Percentiles rank a stretch among this genome's conserved stretches.
Evolutionary conservation across 37 sponge, comb jelly and placozoan genomes (phyloP).

Genomic region (Oscarella lobularis): DNA sequence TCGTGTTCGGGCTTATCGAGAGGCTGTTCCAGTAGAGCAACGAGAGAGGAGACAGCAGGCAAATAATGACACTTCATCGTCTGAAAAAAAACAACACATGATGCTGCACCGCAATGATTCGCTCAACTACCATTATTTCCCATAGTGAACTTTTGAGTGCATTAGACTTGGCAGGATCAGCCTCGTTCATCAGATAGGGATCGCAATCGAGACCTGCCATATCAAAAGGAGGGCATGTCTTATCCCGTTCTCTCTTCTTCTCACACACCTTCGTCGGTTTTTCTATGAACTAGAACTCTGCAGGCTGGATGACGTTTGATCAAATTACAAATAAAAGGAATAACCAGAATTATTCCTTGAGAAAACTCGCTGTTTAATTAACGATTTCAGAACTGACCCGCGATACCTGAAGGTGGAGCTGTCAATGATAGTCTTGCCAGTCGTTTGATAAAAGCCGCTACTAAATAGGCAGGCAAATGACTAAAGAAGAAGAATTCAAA

Average conservation of each 20-base stretch:
- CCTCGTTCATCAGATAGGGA: conserved; percentile 39
- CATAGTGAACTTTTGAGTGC: conserved; percentile 95
- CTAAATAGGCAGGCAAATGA: conserved; percentile 84
- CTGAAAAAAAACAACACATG: conserved; percentile 17
- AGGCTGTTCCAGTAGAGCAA: conserved; percentile 36
- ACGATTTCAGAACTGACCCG: too few relatives aligned
- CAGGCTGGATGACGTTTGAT: conserved; percentile 84
- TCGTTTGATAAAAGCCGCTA: conserved; percentile 87
- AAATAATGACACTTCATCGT: conserved; percentile 66
- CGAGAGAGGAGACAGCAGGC: conserved; percentile 42
- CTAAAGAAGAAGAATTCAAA: conserved; percentile 14
- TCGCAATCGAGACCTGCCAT: conserved; percentile 14
- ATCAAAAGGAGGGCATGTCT: not conserved
- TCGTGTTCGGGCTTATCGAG: conserved; percentile 24
- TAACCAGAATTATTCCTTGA: conserved; percentile 52
- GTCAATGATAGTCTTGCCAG: conserved; percentile 61
- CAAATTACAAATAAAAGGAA: conserved; percentile 36
- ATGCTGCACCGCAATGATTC: not conserved
- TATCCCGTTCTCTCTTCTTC: not conserved
- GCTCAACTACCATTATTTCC: conserved; percentile 63
- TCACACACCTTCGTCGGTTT: conserved; percentile 10
- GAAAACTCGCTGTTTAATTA: too few relatives aligned
- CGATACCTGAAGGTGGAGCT: conserved; percentile 72
- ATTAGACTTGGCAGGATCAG: conserved; percentile 55
- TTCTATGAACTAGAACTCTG: conserved; percentile 67